Evolutionary conservation across 2,113 vertebrate species (phyloP).

Genomic region (Actenoides lindsayi): DNA sequence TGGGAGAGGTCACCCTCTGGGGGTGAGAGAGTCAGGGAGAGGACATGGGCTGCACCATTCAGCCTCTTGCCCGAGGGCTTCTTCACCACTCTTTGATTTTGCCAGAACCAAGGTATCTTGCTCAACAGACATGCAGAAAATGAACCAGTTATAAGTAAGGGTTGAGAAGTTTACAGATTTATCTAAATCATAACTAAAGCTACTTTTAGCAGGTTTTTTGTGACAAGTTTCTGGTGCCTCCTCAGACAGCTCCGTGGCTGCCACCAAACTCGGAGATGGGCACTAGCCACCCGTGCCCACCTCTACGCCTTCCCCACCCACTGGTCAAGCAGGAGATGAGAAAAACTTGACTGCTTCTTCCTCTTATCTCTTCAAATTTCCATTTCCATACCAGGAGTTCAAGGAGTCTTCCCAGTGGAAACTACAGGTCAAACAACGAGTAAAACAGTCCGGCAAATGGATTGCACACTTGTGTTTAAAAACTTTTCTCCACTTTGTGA

Average conservation of each 20-base stretch:
- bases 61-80: background rate
- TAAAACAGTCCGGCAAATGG: background rate
- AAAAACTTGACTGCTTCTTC: background rate
- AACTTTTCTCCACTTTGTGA: background rate
- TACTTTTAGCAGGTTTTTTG: background rate
- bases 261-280: background rate
- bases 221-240: background rate
- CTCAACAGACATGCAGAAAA: background rate
- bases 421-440: background rate
- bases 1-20: too few relatives aligned
- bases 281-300: background rate
- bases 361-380: background rate
- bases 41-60: background rate
- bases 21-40: background rate
- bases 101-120: background rate
- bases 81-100: background rate
- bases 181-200: background rate
- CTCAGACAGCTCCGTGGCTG: background rate
- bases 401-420: background rate
- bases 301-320: fast-evolving
- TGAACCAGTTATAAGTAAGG: background rate
- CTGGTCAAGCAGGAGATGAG: background rate
- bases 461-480: fast-evolving
- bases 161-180: background rate
- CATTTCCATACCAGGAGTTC: background rate